Percentiles rank a stretch among this genome's conserved stretches.
These are phyloP conservation scores for Osedax frankpressi DNA, from an alignment of 2,888 invertebrate genomes.

Conservation along the genomic window DNA sequence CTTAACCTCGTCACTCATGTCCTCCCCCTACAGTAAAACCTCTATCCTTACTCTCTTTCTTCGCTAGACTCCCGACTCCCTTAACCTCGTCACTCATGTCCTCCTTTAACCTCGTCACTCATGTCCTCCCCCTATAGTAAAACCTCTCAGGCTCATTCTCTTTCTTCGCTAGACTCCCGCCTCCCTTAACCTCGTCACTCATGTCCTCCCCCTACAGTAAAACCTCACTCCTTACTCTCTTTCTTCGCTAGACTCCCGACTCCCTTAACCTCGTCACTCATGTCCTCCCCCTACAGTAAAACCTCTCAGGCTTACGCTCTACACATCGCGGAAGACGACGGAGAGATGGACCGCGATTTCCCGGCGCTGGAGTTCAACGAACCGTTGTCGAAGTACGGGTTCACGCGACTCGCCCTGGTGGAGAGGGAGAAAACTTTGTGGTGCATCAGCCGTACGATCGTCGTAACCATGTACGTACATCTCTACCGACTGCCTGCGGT, in stretches of 20 bases:
- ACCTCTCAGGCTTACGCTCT: constrained; percentile 63
- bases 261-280: constrained; percentile 51
- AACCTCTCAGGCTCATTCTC: no score
- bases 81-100: no score
- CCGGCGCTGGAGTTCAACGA: constrained; percentile 77
- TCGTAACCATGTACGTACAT: constrained; percentile 44
- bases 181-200: no score
- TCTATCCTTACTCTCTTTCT: no score
- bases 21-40: no score
- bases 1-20: no score
- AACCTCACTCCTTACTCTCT: constrained; percentile 69
- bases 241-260: constrained; percentile 81
- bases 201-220: constrained; percentile 68
- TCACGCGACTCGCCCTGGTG: constrained; percentile 72
- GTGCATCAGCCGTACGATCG: constrained; percentile 29
- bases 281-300: constrained; percentile 53
- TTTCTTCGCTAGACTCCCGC: no score
- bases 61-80: no score
- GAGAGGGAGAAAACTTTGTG: constrained; percentile 51
- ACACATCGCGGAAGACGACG: constrained; percentile 88
- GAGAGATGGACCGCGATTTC: constrained; percentile 83
- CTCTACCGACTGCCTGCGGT: no score
- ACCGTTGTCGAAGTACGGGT: constrained; percentile 81
- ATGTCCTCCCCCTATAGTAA: no score
- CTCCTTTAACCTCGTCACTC: no score